phyloP scores from a whole-genome alignment of 2,797 vertebrate species.

The Diceros bicornis region DNA sequence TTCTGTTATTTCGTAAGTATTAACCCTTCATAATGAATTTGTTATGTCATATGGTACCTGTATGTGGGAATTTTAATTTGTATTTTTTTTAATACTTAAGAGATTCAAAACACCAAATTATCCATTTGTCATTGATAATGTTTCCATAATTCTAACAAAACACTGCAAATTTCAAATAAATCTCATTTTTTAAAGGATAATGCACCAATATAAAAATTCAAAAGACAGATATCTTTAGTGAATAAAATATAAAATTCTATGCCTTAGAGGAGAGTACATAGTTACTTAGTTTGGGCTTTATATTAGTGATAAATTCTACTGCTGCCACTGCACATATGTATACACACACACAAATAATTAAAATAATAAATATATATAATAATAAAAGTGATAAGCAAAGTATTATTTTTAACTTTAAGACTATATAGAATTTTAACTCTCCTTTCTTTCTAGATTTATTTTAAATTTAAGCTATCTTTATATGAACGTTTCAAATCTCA shows the following conservation, averaged over 20 bases:
- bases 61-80: background rate
- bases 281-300: background rate
- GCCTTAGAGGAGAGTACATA: background rate
- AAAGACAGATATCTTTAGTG: background rate
- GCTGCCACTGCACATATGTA: background rate
- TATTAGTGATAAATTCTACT: background rate
- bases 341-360: background rate
- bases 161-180: background rate
- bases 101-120: conserved; percentile 40
- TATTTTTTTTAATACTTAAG: background rate
- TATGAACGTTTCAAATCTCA: conserved; percentile 1
- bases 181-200: background rate
- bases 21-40: background rate
- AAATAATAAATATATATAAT: background rate
- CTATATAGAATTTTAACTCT: background rate
- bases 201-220: background rate
- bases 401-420: conserved; percentile 4
- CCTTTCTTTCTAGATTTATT: background rate
- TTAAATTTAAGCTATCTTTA: background rate
- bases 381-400: background rate
- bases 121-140: background rate
- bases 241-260: background rate
- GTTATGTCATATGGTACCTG: background rate
- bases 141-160: background rate
- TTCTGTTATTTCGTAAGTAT: background rate